A percentile compares a stretch with the other conserved stretches of the same genome.
phyloP scores from a whole-genome alignment of 2,113 vertebrate genomes.

The Kryptolebias marmoratus region DNA sequence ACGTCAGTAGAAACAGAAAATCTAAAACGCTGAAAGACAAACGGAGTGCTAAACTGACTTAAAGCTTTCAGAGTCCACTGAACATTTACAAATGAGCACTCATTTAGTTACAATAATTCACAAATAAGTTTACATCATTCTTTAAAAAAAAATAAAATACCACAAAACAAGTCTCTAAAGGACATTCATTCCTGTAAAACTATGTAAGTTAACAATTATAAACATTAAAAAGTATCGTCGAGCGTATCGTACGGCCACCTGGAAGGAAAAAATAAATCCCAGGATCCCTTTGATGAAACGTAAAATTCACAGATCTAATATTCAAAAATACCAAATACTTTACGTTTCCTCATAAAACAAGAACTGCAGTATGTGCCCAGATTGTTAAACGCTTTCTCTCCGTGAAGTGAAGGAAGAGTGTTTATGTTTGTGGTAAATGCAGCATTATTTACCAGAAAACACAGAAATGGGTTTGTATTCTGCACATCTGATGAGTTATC shows the following conservation, averaged over 20 bases:
- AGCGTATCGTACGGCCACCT: slow-evolving; percentile 68
- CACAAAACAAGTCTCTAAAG: slow-evolving; percentile 74
- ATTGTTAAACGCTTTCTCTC: background rate
- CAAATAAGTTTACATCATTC: slow-evolving; percentile 46
- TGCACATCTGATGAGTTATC: background rate
- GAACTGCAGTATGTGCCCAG: background rate
- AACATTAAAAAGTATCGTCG: slow-evolving; percentile 73
- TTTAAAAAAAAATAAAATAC: slow-evolving; percentile 77
- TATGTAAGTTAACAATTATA: slow-evolving; percentile 79
- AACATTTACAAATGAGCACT: slow-evolving; percentile 50
- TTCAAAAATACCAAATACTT: slow-evolving; percentile 8
- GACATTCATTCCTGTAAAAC: slow-evolving; percentile 79
- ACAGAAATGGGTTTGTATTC: background rate
- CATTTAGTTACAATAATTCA: slow-evolving; percentile 51
- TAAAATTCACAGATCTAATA: slow-evolving; percentile 24
- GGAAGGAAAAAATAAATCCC: slow-evolving; percentile 19
- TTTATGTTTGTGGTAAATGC: slow-evolving; percentile 8
- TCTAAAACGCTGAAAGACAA: slow-evolving; percentile 6
- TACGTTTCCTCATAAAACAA: slow-evolving; percentile 5
- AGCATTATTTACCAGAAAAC: slow-evolving; percentile 12
- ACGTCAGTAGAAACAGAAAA: slow-evolving; percentile 17
- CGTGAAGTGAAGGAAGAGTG: slow-evolving; percentile 19
- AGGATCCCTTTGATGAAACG: slow-evolving; percentile 59
- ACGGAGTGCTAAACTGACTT: slow-evolving; percentile 7
- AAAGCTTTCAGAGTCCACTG: slow-evolving; percentile 25